Evolutionary conservation across 1,140 invertebrate genomes (phyloP), one percentile per base, ranked within the genome.

Genomic region (Lucilia cuprina): DNA sequence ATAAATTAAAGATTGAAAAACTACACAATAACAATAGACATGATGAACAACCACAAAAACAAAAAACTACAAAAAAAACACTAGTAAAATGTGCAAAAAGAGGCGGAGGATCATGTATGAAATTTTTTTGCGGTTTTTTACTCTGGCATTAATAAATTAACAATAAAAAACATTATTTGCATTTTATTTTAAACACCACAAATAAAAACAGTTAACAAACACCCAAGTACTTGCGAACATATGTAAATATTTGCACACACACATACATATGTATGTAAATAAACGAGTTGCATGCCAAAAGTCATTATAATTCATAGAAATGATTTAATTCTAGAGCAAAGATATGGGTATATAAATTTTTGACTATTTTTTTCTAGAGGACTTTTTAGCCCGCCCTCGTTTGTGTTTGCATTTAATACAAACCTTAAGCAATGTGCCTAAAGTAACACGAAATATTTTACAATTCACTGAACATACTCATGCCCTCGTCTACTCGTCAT

Each of bases 121-220:
- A 60, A 17, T n/a, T n/a, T 25, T 70, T 70, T 21, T 70, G 65
- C 21, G 65, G 65, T 70, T 70, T 70, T 30, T 70, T 21, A 70
- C 65, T 70, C n/a, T 70, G 65, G 65, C 65, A 70, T 70, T 70
- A 70, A 70, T 70, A 70, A 70, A 60, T 17, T 5, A 60, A 60
- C 1, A 8, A 60, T n/a, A 60, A 60, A 60, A 60, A 60, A 60
- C 49, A 17, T 60, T 60, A 5, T 60, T n/a, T 60, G 55, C 55
- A 60, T 70, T 21, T 70, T 21, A 21, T 70, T 70, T 70, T 70
- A 19, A 70, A 70, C 21, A 70, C 19, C 65, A 21, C 65, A 70
- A 70, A 70, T 70, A 21, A 21, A 70, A 21, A 70, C 65, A 70
- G n/a, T 21, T 19, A 70, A 12, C 17, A 70, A 70, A 70, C 19